Conservation (phyloP, 2,797 vertebrate species). For the Cynodonichthys magdalenae region DNA sequence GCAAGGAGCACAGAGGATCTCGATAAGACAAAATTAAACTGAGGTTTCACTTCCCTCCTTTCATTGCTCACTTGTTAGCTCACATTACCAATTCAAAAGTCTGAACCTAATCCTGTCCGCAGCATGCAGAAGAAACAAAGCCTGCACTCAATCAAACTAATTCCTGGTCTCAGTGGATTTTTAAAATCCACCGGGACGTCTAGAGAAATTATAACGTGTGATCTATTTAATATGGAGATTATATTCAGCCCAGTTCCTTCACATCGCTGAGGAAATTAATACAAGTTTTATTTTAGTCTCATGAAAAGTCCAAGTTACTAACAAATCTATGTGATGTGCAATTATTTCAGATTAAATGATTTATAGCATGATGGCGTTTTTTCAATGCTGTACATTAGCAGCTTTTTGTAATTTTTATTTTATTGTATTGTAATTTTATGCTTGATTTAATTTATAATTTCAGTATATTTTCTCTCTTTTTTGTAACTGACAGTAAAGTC, state of each 20-base stretch:
- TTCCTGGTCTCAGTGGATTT: constrained; percentile 53
- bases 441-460: no score
- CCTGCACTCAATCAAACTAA: constrained; percentile 62
- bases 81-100: constrained; percentile 63
- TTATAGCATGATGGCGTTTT: no score
- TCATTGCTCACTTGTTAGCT: constrained; percentile 62
- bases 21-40: constrained; percentile 53
- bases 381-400: no score
- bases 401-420: no score
- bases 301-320: constrained; percentile 9
- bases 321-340: not conserved
- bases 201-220: constrained; percentile 53
- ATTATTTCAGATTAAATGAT: not conserved
- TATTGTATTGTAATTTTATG: no score
- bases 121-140: constrained; percentile 64
- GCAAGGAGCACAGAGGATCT: constrained; percentile 40
- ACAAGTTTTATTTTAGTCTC: not conserved
- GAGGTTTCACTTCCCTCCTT: constrained; percentile 63
- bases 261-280: constrained; percentile 13
- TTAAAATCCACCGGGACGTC: constrained; percentile 42
- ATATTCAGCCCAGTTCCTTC: constrained; percentile 34
- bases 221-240: constrained; percentile 54
- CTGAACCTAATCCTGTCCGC: constrained; percentile 55
- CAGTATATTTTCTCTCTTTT: no score
- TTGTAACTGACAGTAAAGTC: no score